Conservation (phyloP, 92 coral and sea anemone species). For the Phenganax subtilis region DNA sequence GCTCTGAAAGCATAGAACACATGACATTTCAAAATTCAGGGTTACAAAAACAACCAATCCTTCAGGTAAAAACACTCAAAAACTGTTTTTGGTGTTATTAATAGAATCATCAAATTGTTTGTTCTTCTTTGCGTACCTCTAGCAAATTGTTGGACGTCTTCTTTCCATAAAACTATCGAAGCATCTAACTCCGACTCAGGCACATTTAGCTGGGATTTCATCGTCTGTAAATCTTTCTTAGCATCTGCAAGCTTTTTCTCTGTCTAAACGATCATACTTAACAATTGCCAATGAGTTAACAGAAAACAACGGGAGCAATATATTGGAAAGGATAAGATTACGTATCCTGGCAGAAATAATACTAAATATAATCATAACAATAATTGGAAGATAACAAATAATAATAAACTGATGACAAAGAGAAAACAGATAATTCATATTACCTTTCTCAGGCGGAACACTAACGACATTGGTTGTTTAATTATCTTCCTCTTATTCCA, state of each 20-base stretch:
- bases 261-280: background rate
- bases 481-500: slow-evolving; percentile 51
- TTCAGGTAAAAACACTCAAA: background rate
- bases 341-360: background rate
- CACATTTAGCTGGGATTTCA: background rate
- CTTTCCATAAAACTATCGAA: slow-evolving; percentile 7
- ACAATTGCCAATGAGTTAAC: background rate
- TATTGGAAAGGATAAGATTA: background rate
- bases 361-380: background rate
- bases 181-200: background rate
- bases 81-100: background rate
- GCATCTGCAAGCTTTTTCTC: slow-evolving; percentile 1
- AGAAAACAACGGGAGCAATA: background rate
- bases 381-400: background rate
- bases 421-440: background rate
- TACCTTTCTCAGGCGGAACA: slow-evolving; percentile 46
- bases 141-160: background rate
- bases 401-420: too few relatives aligned
- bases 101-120: too few relatives aligned
- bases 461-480: slow-evolving; percentile 28
- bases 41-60: background rate
- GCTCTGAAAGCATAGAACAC: background rate
- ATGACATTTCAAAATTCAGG: background rate
- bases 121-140: background rate
- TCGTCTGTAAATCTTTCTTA: slow-evolving; percentile 6